Percentiles rank a stretch among this genome's conserved stretches.
phyloP scores from a whole-genome alignment of 2,113 vertebrate genomes.

The Platysternon megacephalum region DNA sequence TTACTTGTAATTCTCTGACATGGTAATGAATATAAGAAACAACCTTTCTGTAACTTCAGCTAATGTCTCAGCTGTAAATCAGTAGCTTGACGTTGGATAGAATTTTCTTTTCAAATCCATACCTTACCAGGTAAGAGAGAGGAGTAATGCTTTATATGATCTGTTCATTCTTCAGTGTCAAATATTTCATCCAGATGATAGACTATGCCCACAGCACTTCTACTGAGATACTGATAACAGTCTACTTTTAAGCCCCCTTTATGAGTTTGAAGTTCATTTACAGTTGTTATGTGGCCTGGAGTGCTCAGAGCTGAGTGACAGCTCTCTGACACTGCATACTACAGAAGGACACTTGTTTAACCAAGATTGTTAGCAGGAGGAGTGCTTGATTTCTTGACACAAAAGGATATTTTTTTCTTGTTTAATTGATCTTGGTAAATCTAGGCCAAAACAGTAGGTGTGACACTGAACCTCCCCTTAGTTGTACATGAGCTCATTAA shows the following conservation, averaged over 20 bases:
- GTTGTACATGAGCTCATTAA: not conserved
- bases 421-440: not conserved
- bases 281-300: not conserved
- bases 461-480: not conserved
- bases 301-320: not conserved
- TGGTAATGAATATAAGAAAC: not conserved
- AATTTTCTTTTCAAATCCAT: not conserved
- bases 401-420: not conserved
- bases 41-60: fast-evolving
- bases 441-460: not conserved
- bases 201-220: not conserved
- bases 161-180: not conserved
- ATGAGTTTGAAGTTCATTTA: not conserved
- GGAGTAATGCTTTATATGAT: not conserved
- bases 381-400: not conserved
- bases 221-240: not conserved
- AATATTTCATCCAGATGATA: not conserved
- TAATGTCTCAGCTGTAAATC: not conserved
- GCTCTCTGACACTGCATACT: not conserved
- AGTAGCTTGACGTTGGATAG: not conserved
- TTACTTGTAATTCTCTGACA: not conserved
- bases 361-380: not conserved
- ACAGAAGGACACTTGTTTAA: not conserved
- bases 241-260: not conserved
- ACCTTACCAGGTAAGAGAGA: not conserved